phyloP scores from a whole-genome alignment of 92 coral and sea anemone species.

The Zoanthus gigantus region DNA sequence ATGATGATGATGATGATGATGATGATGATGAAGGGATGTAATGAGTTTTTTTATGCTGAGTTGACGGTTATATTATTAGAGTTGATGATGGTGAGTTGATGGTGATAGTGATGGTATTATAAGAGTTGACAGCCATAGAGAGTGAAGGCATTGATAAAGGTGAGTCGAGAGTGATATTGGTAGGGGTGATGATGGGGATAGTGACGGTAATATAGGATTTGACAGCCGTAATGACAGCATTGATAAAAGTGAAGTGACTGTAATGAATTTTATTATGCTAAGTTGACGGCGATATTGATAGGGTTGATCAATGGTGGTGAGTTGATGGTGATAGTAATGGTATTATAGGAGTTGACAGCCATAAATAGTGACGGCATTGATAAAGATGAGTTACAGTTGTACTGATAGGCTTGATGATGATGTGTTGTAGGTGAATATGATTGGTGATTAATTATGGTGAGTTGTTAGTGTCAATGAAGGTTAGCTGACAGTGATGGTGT shows the following conservation, averaged over 20 bases:
- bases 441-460: no score
- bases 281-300: neutral
- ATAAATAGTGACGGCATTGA: neutral
- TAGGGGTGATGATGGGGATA: neutral
- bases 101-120: neutral
- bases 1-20: neutral
- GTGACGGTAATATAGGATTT: neutral
- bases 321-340: neutral
- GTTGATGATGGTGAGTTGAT: neutral
- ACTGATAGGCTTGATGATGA: neutral
- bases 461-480: no score
- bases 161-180: neutral
- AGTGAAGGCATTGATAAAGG: no score
- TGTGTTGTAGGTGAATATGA: neutral
- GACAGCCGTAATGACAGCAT: no score
- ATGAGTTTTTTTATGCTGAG: no score
- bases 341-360: no score
- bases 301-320: neutral
- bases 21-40: neutral
- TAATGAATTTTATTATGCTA: no score
- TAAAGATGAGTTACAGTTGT: neutral
- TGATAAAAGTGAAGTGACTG: neutral
- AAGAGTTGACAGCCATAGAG: no score
- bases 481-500: neutral
- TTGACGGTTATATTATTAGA: neutral